phyloP scores from a whole-genome alignment of 2,888 invertebrate genomes.

The Argyresthia goedartella region DNA sequence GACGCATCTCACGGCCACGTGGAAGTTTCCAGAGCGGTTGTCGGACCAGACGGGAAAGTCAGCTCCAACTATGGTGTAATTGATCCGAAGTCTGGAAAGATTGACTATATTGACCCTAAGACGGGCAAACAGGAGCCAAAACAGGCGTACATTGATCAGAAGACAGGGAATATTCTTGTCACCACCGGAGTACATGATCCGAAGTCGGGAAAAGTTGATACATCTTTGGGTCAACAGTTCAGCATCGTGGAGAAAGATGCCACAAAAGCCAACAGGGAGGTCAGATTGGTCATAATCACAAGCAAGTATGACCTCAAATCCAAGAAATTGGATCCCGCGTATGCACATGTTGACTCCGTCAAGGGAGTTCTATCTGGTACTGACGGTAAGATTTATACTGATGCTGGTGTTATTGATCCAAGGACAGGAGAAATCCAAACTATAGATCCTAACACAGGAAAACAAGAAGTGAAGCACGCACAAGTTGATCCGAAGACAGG shows the following conservation, averaged over 20 bases:
- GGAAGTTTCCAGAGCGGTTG: conserved; percentile 72
- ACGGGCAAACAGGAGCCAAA: conserved; percentile 75
- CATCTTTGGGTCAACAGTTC: conserved; percentile 76
- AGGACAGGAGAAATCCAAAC: conserved; percentile 66
- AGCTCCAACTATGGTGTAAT: conserved; percentile 76
- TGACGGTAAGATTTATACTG: conserved; percentile 74
- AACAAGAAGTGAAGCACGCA: conserved; percentile 51
- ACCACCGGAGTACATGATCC: conserved; percentile 75
- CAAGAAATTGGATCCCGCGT: conserved; percentile 63
- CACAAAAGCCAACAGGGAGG: conserved; percentile 73
- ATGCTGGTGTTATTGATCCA: conserved; percentile 74
- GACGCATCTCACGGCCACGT: conserved; percentile 58
- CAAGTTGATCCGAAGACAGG: conserved; percentile 65
- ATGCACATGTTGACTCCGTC: conserved; percentile 59
- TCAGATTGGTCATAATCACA: conserved; percentile 71
- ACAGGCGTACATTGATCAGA: conserved; percentile 78
- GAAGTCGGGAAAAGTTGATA: conserved; percentile 75
- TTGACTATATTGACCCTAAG: conserved; percentile 73
- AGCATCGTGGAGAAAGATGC: conserved; percentile 76
- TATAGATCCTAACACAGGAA: conserved; percentile 53
- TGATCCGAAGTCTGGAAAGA: conserved; percentile 74
- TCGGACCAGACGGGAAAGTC: conserved; percentile 66
- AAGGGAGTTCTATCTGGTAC: conserved; percentile 65
- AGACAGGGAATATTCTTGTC: conserved; percentile 76
- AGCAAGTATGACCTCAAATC: conserved; percentile 71